Base-by-base conservation (phyloP, 2,797 vertebrate genomes). In the Telmatherina bonti region DNA sequence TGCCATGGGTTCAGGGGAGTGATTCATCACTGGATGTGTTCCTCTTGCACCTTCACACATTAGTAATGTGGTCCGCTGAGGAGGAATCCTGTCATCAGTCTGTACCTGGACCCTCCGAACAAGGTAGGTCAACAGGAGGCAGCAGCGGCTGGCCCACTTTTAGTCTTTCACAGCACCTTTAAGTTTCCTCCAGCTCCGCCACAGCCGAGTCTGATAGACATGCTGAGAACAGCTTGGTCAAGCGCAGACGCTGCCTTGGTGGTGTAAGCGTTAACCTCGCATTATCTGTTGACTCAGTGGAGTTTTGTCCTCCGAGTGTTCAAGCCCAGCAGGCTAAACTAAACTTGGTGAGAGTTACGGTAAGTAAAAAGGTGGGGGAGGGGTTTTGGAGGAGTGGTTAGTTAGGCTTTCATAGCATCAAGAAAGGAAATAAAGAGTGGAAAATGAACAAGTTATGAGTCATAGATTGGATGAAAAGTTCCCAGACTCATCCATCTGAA, bases 31-130 rank as follows among this genome's bases (percentile, higher is more conserved):
- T 56, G 78, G 85, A 86, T 88, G 86, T 79, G 89, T 89, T 93
- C 92, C 89, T 91, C 90, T 88, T 81, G 90, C 89, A 92, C 91
- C 85, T 86, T 85, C 87, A 92, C 93, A 92, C 93, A 95, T 95
- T 94, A 94, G 93, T 94, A 94, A 95, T 93, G 93, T 92, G 93
- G 92, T 94, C 94, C 93, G 72, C 90, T 76, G 93, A 95, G 93
- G 93, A 94, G 90, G 84, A 88, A 83, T 89, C 91, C 93, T 95
- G 94, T 94, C 93, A 94, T 91, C 93, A 90, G 91, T 93, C 93
- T 92, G 91, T 92, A 91, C 92, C 90, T 85, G 89, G 91, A 91
- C 88, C 90, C 85, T 92, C 89, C 62, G 91, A 93, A 90, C 90
- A 93, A 93, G 91, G 91, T 93, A 93, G 94, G 94, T 94, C 94